Evolutionary conservation across 1,140 invertebrate genomes (phyloP).

Genomic region (Drosophila pachea): DNA sequence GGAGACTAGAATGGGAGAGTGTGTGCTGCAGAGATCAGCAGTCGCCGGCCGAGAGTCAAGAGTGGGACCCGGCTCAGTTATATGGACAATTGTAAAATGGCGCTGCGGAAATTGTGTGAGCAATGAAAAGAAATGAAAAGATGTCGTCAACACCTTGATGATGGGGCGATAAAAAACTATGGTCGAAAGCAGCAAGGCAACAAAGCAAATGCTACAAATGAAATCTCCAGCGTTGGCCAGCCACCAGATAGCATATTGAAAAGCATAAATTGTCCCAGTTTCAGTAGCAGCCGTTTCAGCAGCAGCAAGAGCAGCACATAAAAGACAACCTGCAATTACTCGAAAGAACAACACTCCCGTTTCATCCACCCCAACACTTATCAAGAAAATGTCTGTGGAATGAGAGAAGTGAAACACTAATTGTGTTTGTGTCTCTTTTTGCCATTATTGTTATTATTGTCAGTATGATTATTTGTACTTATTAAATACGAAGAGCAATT

Average conservation of each 20-base stretch:
- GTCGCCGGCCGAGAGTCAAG: constrained; percentile 25
- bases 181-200: constrained; percentile 12
- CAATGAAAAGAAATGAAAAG: constrained; percentile 61
- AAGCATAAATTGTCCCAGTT: constrained; percentile 67
- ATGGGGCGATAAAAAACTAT: constrained; percentile 9
- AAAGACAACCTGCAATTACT: constrained; percentile 26
- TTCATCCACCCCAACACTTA: neutral
- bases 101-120: constrained; percentile 67
- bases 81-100: constrained; percentile 66
- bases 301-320: too few relatives aligned
- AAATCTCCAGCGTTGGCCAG: constrained; percentile 43
- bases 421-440: constrained; percentile 32
- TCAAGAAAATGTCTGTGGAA: constrained; percentile 42
- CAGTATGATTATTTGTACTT: constrained; percentile 48
- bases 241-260: constrained; percentile 33
- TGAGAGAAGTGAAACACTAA: constrained; percentile 67
- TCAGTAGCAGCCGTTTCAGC: too few relatives aligned
- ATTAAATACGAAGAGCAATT: constrained; percentile 64
- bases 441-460: constrained; percentile 39
- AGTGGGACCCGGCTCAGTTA: constrained; percentile 15
- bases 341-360: neutral
- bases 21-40: constrained; percentile 13
- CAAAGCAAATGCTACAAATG: constrained; percentile 19
- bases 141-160: constrained; percentile 18
- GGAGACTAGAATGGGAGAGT: neutral